A percentile compares a stretch with the other conserved stretches of the same genome.
These are phyloP conservation scores for Triplophysa siluroides DNA, from an alignment of 2,113 vertebrate genomes.

Conservation along the genomic window DNA sequence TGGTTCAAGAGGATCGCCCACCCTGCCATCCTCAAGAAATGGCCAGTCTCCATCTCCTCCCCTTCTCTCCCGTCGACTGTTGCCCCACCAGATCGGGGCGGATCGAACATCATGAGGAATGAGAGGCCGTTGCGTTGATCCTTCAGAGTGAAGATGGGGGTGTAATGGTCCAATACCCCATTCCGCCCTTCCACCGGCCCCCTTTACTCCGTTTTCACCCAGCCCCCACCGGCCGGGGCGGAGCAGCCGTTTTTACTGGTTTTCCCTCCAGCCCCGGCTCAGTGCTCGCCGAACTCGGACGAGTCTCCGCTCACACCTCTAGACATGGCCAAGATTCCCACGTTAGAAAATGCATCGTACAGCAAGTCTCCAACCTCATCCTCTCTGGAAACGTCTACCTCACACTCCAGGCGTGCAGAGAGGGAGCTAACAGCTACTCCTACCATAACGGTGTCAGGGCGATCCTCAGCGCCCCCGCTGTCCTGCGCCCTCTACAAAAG, in stretches of 20 bases:
- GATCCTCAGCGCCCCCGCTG: constrained; percentile 89
- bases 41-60: constrained; percentile 72
- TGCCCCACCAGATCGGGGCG: no score
- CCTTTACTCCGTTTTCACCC: no score
- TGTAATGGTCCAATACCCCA: no score
- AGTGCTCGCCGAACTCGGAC: constrained; percentile 96
- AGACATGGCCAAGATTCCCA: constrained; percentile 89
- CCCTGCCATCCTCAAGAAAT: constrained; percentile 60
- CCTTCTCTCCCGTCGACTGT: no score
- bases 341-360: constrained; percentile 90
- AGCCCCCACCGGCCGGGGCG: no score
- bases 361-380: constrained; percentile 87
- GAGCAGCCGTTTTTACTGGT: no score
- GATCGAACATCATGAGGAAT: no score
- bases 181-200: no score
- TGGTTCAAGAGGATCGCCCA: constrained; percentile 73
- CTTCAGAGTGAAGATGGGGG: no score
- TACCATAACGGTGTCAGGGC: constrained; percentile 82
- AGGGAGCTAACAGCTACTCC: constrained; percentile 85
- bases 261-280: constrained; percentile 92
- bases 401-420: constrained; percentile 79
- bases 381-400: constrained; percentile 66
- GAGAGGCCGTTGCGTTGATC: no score
- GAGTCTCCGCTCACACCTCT: constrained; percentile 96
- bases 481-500: constrained; percentile 90